Conservation (phyloP, 2,797 vertebrate species). For the Loris lydekkerianus region DNA sequence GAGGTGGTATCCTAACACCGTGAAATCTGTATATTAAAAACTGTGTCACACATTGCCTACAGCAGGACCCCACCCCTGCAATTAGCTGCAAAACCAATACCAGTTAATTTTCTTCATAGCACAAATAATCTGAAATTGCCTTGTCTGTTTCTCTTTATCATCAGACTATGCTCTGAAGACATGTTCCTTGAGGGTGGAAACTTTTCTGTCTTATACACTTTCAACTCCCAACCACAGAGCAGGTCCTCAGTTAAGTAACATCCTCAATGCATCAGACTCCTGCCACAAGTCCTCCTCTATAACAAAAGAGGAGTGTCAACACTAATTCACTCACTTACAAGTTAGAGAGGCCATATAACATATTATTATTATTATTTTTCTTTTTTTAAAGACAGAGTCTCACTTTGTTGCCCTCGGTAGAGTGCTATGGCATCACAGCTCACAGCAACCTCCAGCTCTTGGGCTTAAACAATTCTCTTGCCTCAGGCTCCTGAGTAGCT, state of each 20-base stretch:
- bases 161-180: neutral
- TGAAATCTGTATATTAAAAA: neutral
- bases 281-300: neutral
- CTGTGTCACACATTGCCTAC: neutral
- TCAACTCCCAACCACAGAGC: neutral
- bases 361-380: neutral
- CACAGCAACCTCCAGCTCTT: too few species aligned
- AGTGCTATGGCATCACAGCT: too few species aligned
- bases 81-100: neutral
- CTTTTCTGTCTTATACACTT: neutral
- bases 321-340: neutral
- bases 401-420: too few species aligned
- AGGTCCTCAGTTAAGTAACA: neutral
- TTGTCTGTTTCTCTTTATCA: neutral
- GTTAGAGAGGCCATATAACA: neutral
- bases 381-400: too few species aligned
- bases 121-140: neutral
- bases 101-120: neutral
- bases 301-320: neutral
- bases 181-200: neutral
- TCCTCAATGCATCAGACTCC: neutral
- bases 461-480: too few species aligned
- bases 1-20: neutral
- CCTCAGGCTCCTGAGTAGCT: too few species aligned
- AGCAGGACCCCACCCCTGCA: neutral